These are phyloP conservation scores for Chaitophorus viminalis DNA, from an alignment of 2,888 invertebrate species.

Conservation along the genomic window DNA sequence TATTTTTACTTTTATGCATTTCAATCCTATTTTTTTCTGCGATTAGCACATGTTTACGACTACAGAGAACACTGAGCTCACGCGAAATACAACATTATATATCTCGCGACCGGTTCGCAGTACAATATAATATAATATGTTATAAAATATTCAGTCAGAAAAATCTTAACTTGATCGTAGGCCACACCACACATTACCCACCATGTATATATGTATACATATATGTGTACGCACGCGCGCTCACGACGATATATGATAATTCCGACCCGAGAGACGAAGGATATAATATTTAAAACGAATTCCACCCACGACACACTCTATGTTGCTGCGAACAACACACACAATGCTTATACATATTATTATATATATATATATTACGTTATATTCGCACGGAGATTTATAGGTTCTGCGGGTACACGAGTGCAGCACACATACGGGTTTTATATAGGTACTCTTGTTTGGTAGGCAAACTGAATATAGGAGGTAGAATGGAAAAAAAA, in stretches of 20 bases:
- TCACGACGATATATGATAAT: background rate
- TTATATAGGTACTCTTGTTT: too few species aligned
- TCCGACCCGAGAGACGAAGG: background rate
- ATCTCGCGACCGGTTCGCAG: slow-evolving; percentile 34
- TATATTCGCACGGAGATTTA: slow-evolving; percentile 45
- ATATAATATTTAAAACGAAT: slow-evolving; percentile 48
- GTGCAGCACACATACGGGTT: background rate
- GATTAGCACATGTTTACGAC: background rate
- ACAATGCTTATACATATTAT: too few species aligned
- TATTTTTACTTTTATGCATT: background rate
- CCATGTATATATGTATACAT: background rate
- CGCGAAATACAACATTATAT: slow-evolving; percentile 4
- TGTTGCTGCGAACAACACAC: too few species aligned
- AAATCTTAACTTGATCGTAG: slow-evolving; percentile 25
- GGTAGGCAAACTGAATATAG: background rate
- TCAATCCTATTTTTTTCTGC: slow-evolving; percentile 1
- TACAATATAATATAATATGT: slow-evolving; percentile 30
- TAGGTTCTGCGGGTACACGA: background rate
- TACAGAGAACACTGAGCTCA: background rate
- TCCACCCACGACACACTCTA: slow-evolving; percentile 40
- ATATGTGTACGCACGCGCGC: background rate
- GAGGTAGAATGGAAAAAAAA: background rate
- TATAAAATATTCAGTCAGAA: slow-evolving; percentile 40
- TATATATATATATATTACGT: background rate
- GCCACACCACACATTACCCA: background rate